These are phyloP conservation scores for Neomorphus geoffroyi DNA, from an alignment of 2,797 vertebrate genomes.

Conservation along the genomic window DNA sequence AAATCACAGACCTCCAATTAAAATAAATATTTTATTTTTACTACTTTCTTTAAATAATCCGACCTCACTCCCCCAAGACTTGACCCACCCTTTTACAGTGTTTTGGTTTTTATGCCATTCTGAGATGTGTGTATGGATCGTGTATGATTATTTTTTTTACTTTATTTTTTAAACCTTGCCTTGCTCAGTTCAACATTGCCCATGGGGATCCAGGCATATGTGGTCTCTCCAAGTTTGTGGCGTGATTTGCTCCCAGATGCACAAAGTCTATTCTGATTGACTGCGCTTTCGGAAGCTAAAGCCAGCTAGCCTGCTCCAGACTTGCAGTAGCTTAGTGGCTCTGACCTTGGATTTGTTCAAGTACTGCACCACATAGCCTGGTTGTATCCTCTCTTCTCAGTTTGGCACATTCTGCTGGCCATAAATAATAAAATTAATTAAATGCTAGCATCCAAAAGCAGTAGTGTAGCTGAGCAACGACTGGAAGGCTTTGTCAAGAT, in stretches of 20 bases:
- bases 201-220: background rate
- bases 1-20: background rate
- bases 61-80: accelerated
- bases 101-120: background rate
- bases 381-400: background rate
- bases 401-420: background rate
- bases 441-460: background rate
- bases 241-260: background rate
- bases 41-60: background rate
- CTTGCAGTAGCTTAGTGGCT: background rate
- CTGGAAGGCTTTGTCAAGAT: background rate
- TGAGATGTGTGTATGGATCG: background rate
- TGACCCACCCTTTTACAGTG: accelerated
- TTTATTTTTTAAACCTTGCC: background rate
- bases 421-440: background rate
- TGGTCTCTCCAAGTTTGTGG: background rate
- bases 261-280: background rate
- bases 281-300: background rate
- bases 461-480: background rate
- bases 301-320: background rate
- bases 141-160: background rate
- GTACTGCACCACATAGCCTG: background rate
- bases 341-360: background rate
- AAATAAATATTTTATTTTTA: background rate
- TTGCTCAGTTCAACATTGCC: background rate